These are phyloP conservation scores for Hymenopus coronatus DNA, from an alignment of 2,888 invertebrate genomes.

Conservation along the genomic window DNA sequence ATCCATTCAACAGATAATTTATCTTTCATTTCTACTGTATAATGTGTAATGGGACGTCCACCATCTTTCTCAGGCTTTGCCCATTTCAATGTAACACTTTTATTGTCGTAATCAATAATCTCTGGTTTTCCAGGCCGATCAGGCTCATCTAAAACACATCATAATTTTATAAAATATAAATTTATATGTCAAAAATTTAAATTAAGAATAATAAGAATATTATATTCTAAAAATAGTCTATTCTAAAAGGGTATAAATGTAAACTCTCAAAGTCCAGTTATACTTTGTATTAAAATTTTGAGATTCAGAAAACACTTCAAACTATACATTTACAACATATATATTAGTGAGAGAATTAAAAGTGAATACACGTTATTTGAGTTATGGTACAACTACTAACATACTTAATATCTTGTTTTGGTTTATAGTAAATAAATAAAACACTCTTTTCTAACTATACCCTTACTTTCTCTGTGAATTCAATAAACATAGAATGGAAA, in stretches of 20 bases:
- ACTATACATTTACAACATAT: too few relatives aligned
- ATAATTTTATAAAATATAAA: neutral
- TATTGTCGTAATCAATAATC: slow-evolving; percentile 89
- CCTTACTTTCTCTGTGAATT: too few relatives aligned
- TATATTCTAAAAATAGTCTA: neutral
- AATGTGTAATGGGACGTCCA: slow-evolving; percentile 85
- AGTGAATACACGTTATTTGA: too few relatives aligned
- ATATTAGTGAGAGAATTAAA: too few relatives aligned
- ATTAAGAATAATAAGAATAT: neutral
- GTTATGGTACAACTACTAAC: too few relatives aligned
- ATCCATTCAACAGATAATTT: slow-evolving; percentile 83
- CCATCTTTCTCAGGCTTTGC: slow-evolving; percentile 86
- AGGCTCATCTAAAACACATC: slow-evolving; percentile 67
- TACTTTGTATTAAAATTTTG: neutral
- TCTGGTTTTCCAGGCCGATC: slow-evolving; percentile 88
- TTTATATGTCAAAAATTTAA: neutral
- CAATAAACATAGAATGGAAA: too few relatives aligned
- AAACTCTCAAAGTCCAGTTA: neutral
- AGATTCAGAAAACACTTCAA: too few relatives aligned
- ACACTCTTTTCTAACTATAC: too few relatives aligned
- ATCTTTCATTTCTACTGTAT: slow-evolving; percentile 87
- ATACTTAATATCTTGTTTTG: too few relatives aligned
- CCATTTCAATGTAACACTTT: slow-evolving; percentile 88
- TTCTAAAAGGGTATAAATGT: neutral
- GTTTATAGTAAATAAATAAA: too few relatives aligned